A percentile compares a stretch with the other conserved stretches of the same genome.
phyloP scores from a whole-genome alignment of 2,888 invertebrate species.

The Nephrocerus scutellatus region DNA sequence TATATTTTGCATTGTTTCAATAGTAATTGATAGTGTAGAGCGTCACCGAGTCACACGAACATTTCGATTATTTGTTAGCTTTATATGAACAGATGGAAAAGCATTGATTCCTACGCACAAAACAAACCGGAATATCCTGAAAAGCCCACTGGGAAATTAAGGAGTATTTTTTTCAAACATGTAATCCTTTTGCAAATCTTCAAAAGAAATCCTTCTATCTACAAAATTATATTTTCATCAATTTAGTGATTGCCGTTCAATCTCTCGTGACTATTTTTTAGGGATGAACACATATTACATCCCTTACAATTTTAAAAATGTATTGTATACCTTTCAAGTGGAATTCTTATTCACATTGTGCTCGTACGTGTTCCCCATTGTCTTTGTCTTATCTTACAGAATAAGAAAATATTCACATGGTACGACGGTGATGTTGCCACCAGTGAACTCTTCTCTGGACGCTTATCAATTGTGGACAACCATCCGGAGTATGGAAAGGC shows the following conservation, averaged over 20 bases:
- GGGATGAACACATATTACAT: slow-evolving; percentile 1
- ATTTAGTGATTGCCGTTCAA: background rate
- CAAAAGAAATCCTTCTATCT: no score
- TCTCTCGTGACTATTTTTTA: slow-evolving; percentile 10
- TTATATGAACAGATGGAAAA: background rate
- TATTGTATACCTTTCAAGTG: slow-evolving; percentile 1
- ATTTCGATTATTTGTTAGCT: background rate
- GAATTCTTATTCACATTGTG: background rate
- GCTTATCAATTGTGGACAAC: slow-evolving; percentile 59
- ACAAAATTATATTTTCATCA: no score
- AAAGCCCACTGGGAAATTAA: no score
- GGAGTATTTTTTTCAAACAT: no score
- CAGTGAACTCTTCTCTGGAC: slow-evolving; percentile 63
- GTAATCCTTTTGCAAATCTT: no score
- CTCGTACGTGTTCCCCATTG: background rate
- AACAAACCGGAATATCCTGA: no score
- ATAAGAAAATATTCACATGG: slow-evolving; percentile 73
- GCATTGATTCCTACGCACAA: background rate
- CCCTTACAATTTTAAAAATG: background rate
- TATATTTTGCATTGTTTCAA: no score
- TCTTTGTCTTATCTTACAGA: slow-evolving; percentile 50
- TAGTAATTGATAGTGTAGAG: no score
- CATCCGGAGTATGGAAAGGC: slow-evolving; percentile 54
- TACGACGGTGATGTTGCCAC: slow-evolving; percentile 65
- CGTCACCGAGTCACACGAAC: no score